Conservation (phyloP, 2,797 vertebrate genomes). For the Hippocampus kuda region DNA sequence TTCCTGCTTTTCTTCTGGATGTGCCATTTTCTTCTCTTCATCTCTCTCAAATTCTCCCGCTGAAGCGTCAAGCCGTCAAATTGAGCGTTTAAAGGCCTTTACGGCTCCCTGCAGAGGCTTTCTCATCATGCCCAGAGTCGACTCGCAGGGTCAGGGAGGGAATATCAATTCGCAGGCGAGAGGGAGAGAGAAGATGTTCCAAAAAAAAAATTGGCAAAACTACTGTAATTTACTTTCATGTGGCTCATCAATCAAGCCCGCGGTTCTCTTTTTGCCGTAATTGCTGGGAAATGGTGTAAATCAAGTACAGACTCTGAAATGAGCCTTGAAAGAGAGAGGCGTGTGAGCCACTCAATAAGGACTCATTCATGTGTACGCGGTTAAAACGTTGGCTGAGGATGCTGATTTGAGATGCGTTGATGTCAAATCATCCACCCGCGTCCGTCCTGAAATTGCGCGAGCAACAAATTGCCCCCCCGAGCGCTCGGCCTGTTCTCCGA, state of each 20-base stretch:
- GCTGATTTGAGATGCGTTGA: neutral
- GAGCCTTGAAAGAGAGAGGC: constrained; percentile 37
- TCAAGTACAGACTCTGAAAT: constrained; percentile 43
- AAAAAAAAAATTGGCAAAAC: constrained; percentile 59
- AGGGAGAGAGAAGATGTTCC: constrained; percentile 3
- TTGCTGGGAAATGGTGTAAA: constrained; percentile 63
- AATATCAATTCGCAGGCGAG: constrained; percentile 69
- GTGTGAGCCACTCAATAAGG: constrained; percentile 39
- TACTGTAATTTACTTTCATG: constrained; percentile 57
- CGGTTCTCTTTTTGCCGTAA: constrained; percentile 67
- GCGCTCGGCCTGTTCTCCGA: constrained; percentile 1
- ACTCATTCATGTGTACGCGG: constrained; percentile 9
- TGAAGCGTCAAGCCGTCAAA: constrained; percentile 78
- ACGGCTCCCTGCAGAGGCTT: constrained; percentile 76
- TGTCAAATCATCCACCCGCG: neutral
- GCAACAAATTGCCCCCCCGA: neutral
- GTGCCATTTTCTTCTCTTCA: constrained; percentile 92
- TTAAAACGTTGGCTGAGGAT: neutral
- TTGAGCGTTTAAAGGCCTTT: constrained; percentile 77
- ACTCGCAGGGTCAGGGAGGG: constrained; percentile 69
- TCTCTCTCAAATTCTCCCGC: constrained; percentile 79
- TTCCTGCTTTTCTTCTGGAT: constrained; percentile 88
- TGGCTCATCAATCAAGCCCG: constrained; percentile 69
- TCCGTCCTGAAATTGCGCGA: neutral
- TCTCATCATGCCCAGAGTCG: constrained; percentile 67